Evolutionary conservation across 2,797 vertebrate genomes (phyloP).

Genomic region (Buphagus erythrorhynchus): DNA sequence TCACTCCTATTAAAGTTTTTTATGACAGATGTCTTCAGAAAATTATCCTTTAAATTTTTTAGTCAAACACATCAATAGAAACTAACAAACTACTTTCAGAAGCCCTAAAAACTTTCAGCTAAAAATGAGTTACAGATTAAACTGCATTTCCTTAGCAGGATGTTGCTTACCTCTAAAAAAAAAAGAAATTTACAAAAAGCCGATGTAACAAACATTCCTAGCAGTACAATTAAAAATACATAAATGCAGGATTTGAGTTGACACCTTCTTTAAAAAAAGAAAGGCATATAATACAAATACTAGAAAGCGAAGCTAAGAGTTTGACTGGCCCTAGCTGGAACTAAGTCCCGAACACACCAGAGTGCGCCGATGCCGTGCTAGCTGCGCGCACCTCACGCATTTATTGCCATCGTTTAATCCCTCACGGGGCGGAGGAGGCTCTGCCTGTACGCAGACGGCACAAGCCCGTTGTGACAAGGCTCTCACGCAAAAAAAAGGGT

Average conservation of each 20-base stretch:
- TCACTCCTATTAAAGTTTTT: background rate
- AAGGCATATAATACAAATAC: background rate
- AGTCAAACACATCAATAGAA: background rate
- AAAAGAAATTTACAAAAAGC: background rate
- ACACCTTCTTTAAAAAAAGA: background rate
- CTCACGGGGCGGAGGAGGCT: background rate
- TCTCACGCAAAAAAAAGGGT: background rate
- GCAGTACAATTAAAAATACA: background rate
- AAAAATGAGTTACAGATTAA: background rate
- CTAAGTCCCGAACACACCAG: accelerated
- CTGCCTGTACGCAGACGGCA: background rate
- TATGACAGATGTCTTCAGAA: background rate
- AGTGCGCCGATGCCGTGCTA: accelerated
- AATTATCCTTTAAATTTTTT: constrained; percentile 14
- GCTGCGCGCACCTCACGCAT: background rate
- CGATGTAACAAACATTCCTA: background rate
- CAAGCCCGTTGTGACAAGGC: background rate
- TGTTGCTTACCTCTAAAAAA: background rate
- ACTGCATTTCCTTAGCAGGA: background rate
- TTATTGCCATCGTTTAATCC: background rate
- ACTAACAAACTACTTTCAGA: background rate
- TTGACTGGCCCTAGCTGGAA: background rate
- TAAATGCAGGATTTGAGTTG: background rate
- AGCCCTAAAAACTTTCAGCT: background rate
- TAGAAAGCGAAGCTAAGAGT: background rate